These are phyloP conservation scores for Pedetes capensis DNA, from an alignment of 2,113 vertebrate species.

Conservation along the genomic window DNA sequence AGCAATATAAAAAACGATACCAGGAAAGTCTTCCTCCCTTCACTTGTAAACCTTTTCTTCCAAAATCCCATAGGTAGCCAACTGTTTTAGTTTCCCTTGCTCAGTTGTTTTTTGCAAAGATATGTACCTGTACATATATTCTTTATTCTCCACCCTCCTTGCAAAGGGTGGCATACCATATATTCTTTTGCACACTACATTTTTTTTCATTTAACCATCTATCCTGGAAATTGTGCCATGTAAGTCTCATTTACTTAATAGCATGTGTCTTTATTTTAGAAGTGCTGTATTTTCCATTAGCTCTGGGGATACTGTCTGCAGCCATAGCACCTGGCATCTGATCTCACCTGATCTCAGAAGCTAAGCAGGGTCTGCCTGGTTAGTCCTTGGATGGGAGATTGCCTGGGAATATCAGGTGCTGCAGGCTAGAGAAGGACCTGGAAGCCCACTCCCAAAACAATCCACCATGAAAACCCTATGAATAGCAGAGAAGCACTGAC, in stretches of 20 bases:
- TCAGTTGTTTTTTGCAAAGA: background rate
- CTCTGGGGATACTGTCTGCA: background rate
- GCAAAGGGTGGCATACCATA: background rate
- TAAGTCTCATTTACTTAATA: background rate
- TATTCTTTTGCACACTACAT: background rate
- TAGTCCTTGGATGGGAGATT: too few relatives aligned
- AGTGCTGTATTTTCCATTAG: constrained; percentile 4
- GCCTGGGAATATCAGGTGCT: too few relatives aligned
- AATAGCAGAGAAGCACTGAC: too few relatives aligned
- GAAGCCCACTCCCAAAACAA: too few relatives aligned
- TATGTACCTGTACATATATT: background rate
- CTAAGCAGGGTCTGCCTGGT: too few relatives aligned
- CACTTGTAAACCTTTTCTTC: background rate
- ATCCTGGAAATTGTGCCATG: background rate
- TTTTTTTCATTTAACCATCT: constrained; percentile 10
- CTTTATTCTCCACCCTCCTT: background rate
- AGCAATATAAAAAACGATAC: background rate
- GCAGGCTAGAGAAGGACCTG: too few relatives aligned
- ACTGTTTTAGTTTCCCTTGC: background rate
- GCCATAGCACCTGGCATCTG: too few relatives aligned
- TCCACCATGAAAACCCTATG: too few relatives aligned
- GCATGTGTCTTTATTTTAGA: background rate
- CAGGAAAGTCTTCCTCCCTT: background rate
- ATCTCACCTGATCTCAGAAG: too few relatives aligned
- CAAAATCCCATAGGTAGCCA: background rate